Base-by-base conservation (phyloP, 2,797 vertebrate species). In the Etheostoma nigrum region DNA sequence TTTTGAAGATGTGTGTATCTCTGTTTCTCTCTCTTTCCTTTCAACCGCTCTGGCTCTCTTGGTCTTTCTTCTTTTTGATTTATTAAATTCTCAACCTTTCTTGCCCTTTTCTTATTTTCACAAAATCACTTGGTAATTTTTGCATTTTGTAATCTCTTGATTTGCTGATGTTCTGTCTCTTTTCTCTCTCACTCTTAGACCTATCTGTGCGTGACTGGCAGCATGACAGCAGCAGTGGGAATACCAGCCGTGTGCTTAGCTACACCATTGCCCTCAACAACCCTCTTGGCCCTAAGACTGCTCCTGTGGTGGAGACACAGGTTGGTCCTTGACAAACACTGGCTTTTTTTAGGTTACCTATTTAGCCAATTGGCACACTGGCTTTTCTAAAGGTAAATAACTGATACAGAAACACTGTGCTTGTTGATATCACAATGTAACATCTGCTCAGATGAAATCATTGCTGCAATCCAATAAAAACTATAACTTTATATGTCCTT, bases 191-290 rank as follows among this genome's bases (percentile, higher is more conserved):
- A 57, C n/a, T 72, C 30, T 70, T 87, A 97, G 97, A 97, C 70
- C 93, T 97, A 72, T 92, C 92, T 2, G 93, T 97, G 83, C 96
- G 95, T 16, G 95, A 96, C 36, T 98, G 97, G 97, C 95, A 94
- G 40, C 95, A 92, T 71, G 96, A 97, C 88, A 90, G 87, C 90
- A 94, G 91, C 86, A 95, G 91, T 71, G 96, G 96, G 71, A 96
- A 79, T 77, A 96, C 93, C 89, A 96, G 92, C 72, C 93, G 97
- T 0, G 95, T 97, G 76, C 93, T 98, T 33, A 96, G 96, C 54
- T 98, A 98, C 88, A 97, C 96, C 84, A 97, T 97, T 59, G 95
- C 96, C 73, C 96, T 97, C 92, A 97, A 94, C 95, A 98, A 97
- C 92, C 97, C 97, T 0, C 93, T 98, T 53, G 97, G 97, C 51